Evolutionary conservation across 2,888 invertebrate species (phyloP).

Genomic region (Leptinotarsa peninsularis): DNA sequence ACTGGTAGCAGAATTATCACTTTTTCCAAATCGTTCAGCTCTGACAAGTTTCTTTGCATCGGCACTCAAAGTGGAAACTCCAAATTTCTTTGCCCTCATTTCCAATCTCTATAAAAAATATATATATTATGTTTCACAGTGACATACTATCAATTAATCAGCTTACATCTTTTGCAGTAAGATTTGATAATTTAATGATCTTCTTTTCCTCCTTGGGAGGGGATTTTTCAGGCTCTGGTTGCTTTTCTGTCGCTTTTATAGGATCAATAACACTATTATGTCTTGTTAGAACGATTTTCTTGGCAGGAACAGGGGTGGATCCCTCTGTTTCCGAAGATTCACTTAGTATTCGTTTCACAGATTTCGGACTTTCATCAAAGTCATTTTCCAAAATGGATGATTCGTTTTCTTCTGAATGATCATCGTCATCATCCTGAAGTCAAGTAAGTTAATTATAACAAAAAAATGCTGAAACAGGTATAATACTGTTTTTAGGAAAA

Average conservation of each 20-base stretch:
- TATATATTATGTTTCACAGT: too few species aligned
- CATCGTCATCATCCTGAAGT: conserved; percentile 61
- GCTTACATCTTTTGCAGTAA: conserved; percentile 71
- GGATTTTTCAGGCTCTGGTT: conserved; percentile 51
- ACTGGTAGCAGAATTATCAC: conserved; percentile 37
- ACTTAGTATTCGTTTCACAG: conserved; percentile 57
- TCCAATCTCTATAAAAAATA: conserved; percentile 71
- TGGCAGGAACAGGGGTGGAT: conserved; percentile 63
- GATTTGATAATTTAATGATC: conserved; percentile 71
- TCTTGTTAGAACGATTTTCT: conserved; percentile 75
- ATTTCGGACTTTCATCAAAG: conserved; percentile 54
- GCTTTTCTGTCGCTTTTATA: conserved; percentile 30
- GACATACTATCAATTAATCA: too few species aligned
- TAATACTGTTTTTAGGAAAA: too few species aligned
- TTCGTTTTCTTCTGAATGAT: conserved; percentile 60
- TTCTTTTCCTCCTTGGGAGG: conserved; percentile 64
- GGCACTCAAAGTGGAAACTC: conserved; percentile 71
- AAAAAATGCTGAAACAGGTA: too few species aligned
- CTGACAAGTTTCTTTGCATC: conserved; percentile 76
- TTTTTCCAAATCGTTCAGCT: conserved; percentile 74
- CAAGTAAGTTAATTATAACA: conserved; percentile 23
- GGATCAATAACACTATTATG: conserved; percentile 55
- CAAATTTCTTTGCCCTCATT: conserved; percentile 86
- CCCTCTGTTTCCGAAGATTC: conserved; percentile 48
- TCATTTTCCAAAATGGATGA: conserved; percentile 61